These are phyloP conservation scores for Phenacoccus solenopsis DNA, from an alignment of 1,140 invertebrate species.

Conservation along the genomic window DNA sequence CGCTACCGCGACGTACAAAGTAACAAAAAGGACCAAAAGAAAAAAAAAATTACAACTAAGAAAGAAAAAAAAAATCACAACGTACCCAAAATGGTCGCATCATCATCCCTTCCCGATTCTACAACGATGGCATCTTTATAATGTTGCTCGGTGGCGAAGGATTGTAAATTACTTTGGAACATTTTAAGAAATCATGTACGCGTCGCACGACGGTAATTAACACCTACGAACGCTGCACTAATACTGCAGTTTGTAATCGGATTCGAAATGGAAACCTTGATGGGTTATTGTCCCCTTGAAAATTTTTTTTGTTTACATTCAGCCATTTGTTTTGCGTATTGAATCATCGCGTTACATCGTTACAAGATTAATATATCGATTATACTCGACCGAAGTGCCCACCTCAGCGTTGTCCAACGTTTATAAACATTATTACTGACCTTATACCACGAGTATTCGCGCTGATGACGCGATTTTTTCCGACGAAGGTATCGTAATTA, in stretches of 20 bases:
- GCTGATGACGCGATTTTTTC: constrained; percentile 5
- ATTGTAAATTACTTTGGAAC: neutral
- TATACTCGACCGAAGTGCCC: neutral
- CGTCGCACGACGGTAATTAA: neutral
- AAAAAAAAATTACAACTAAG: no score
- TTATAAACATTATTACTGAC: constrained; percentile 10
- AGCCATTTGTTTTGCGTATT: neutral
- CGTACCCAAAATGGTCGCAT: neutral
- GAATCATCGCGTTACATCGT: constrained; percentile 2
- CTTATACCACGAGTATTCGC: neutral
- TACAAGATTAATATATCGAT: constrained; percentile 2
- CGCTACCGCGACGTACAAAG: no score
- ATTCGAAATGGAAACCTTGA: neutral
- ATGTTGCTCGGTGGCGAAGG: neutral
- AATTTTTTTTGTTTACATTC: constrained; percentile 4
- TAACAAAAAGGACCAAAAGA: no score
- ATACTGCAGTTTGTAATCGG: neutral
- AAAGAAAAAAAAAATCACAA: neutral
- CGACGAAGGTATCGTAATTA: neutral
- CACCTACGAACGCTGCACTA: neutral
- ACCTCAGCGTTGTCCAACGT: constrained; percentile 4
- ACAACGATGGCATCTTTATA: neutral
- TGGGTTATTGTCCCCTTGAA: constrained; percentile 6
- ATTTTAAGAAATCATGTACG: neutral
- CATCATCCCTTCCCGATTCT: neutral